Base-by-base conservation (phyloP, 2,888 invertebrate genomes). In the Ischnus inquisitorius region DNA sequence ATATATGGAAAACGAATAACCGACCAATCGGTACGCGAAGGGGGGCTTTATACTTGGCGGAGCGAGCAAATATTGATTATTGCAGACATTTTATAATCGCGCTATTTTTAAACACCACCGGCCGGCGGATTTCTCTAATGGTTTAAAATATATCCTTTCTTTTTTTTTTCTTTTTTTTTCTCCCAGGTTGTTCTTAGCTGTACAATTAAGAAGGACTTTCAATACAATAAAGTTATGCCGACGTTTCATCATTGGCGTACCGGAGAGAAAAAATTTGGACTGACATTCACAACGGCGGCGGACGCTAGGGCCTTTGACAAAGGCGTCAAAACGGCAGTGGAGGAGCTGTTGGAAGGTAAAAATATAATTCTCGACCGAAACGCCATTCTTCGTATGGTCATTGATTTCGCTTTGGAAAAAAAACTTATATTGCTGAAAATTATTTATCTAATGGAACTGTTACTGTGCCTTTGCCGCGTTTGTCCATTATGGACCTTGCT, bases 221-320 rank as follows among this genome's bases (percentile, higher is more conserved):
- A 98, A 94, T 99, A 99, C 95, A 98, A 98, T 94, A 98, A 98
- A 95, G 98, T 98, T 91, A 99, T 98, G 97, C 99, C 99, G 43
- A 98, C 98, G 64, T 99, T 99, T 95, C 98, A 99, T 95, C 99
- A 99, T 94, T 99, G 99, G 99, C 97, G 97, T 93, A 98, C 98
- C 22, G 98, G 98, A 81, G 98, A 98, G 94, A 98, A 98, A 94
- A 97, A 97, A 88, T 99, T 98, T 95, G 99, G 99, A 69, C 95
- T 99, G 89, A 98, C 98, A 74, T 99, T 99, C 95, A 98, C 98
- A 94, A 98, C 98, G 74, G 98, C 98, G 48, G 98, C 98, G 8
- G 98, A 99, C 94, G 98, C 98, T 46, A 94, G 98, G 86, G 98
- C 98, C 76, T 99, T 99, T 94, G 98, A 98, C 93, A 97, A 97